Evolutionary conservation across 64 coral and sea anemone species (phyloP).

Genomic region (Exaiptasia diaphana): DNA sequence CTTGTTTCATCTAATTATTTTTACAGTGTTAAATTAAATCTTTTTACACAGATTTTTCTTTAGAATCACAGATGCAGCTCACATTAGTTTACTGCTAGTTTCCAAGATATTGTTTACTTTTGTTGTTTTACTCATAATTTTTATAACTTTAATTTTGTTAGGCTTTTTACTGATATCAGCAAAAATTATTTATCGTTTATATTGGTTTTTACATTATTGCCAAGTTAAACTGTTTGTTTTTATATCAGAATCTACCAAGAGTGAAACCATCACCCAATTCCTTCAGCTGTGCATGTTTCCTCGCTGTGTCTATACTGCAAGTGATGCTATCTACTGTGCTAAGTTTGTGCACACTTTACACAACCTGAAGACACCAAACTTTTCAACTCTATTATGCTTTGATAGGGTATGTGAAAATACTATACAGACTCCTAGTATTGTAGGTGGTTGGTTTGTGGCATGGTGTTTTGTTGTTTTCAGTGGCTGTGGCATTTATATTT

Average conservation of each 20-base stretch:
- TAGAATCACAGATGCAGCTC: no score
- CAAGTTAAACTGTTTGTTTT: not conserved
- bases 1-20: not conserved
- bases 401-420: slow-evolving; percentile 68
- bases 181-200: no score
- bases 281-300: slow-evolving; percentile 98
- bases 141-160: no score
- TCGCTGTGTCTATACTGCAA: slow-evolving; percentile 90
- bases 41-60: no score
- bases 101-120: no score
- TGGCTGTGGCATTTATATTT: no score
- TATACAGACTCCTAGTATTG: no score
- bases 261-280: slow-evolving; percentile 92
- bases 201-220: not conserved
- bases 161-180: no score
- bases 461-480: no score
- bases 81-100: no score
- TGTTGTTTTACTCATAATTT: no score
- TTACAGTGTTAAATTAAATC: not conserved
- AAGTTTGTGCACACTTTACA: slow-evolving; percentile 99
- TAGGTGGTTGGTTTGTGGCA: no score
- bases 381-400: slow-evolving; percentile 94
- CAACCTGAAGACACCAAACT: slow-evolving; percentile 97
- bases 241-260: slow-evolving; percentile 90
- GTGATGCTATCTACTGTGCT: slow-evolving; percentile 94